A percentile compares a stretch with the other conserved stretches of the same genome.
Conservation (phyloP, 2,113 vertebrate genomes). For the Galeopterus variegatus region DNA sequence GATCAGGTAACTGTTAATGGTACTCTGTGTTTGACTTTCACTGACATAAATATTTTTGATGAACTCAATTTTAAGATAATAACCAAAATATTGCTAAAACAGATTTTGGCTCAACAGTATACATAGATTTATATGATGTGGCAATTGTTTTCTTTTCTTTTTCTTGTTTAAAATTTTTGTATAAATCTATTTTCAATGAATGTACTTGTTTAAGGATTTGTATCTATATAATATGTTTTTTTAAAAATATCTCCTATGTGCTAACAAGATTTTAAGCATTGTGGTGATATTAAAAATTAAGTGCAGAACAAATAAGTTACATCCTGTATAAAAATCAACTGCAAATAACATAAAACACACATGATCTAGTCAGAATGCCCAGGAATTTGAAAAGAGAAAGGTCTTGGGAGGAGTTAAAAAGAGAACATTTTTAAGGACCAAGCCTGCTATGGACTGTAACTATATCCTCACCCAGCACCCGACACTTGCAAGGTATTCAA, state of each 20-base stretch:
- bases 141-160: background rate
- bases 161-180: background rate
- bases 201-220: background rate
- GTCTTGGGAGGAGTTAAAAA: background rate
- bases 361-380: background rate
- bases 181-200: background rate
- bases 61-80: background rate
- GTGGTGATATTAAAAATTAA: constrained; percentile 1
- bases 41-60: background rate
- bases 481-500: background rate
- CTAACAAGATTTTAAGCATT: background rate
- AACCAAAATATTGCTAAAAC: background rate
- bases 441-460: background rate
- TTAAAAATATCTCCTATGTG: background rate
- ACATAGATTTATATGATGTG: background rate
- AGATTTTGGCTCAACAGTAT: background rate
- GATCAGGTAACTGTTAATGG: background rate
- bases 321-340: background rate
- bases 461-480: background rate
- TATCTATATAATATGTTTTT: background rate
- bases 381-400: background rate
- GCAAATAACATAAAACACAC: background rate
- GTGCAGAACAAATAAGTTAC: background rate
- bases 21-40: background rate
- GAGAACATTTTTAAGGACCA: background rate